phyloP scores from a whole-genome alignment of 2,113 vertebrate species.

The Nestor notabilis region DNA sequence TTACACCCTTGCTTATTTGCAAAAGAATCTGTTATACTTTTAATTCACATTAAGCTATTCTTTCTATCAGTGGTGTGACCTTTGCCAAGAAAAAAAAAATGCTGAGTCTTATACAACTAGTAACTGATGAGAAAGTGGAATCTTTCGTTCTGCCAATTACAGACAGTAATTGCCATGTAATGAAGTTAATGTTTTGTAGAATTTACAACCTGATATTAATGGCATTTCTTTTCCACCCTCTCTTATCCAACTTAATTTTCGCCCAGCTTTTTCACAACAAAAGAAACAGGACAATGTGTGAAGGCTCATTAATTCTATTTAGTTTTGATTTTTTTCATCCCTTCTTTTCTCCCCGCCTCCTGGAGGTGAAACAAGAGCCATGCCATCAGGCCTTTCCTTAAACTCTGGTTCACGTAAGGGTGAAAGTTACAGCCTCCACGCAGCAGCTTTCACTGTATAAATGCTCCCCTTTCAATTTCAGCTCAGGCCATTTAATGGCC shows the following conservation, averaged over 20 bases:
- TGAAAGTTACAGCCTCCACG: constrained; percentile 68
- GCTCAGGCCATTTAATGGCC: constrained; percentile 62
- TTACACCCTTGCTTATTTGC: constrained; percentile 20
- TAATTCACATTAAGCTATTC: constrained; percentile 46
- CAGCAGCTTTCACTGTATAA: constrained; percentile 54
- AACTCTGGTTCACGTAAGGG: constrained; percentile 78
- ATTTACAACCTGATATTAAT: constrained; percentile 87
- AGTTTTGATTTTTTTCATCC: constrained; percentile 72
- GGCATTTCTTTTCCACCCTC: constrained; percentile 69
- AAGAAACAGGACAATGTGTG: constrained; percentile 80
- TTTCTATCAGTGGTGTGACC: constrained; percentile 81
- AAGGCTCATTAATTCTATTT: constrained; percentile 85
- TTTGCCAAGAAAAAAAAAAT: constrained; percentile 79
- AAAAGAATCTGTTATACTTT: constrained; percentile 24
- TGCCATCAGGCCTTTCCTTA: constrained; percentile 68
- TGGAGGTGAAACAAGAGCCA: constrained; percentile 80
- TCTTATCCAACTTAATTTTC: constrained; percentile 72
- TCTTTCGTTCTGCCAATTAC: constrained; percentile 83
- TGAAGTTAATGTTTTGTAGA: constrained; percentile 92
- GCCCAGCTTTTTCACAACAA: constrained; percentile 76
- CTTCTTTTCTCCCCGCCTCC: constrained; percentile 65
- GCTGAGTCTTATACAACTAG: constrained; percentile 77
- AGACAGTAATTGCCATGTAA: constrained; percentile 88
- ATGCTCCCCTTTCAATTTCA: constrained; percentile 66
- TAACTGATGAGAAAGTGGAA: constrained; percentile 76